These are phyloP conservation scores for Malacoctenus gilli DNA, from an alignment of 2,797 vertebrate species.

Conservation along the genomic window DNA sequence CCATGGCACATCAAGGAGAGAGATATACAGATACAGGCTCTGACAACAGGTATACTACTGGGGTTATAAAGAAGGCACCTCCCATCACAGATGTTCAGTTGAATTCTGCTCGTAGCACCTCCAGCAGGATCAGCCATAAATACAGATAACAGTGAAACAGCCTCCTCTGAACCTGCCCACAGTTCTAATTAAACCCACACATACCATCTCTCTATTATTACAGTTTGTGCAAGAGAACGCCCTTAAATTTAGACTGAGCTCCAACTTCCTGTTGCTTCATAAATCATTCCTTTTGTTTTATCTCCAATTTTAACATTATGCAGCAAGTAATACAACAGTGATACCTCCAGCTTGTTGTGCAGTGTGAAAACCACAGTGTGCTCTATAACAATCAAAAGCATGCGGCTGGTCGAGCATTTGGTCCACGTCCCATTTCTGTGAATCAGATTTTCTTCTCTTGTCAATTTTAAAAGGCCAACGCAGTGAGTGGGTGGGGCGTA, in stretches of 20 bases:
- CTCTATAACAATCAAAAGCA: background rate
- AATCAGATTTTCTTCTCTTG: too few species aligned
- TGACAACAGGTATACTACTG: constrained; percentile 42
- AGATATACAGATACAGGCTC: constrained; percentile 15
- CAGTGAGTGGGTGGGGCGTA: too few species aligned
- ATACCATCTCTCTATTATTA: constrained; percentile 17
- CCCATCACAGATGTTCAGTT: constrained; percentile 58
- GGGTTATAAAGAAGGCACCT: constrained; percentile 40
- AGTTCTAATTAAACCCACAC: constrained; percentile 48
- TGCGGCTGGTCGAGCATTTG: too few species aligned
- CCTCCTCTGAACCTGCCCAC: constrained; percentile 29
- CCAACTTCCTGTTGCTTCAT: constrained; percentile 5
- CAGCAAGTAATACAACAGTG: too few species aligned
- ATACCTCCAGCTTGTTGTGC: background rate
- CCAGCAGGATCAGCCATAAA: constrained; percentile 35
- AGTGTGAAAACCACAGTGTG: background rate
- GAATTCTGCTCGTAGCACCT: constrained; percentile 48
- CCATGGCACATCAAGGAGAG: too few species aligned
- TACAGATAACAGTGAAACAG: constrained; percentile 24
- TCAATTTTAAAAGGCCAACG: too few species aligned
- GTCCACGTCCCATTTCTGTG: too few species aligned
- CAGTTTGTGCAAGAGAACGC: constrained; percentile 11
- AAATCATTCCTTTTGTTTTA: constrained; percentile 19
- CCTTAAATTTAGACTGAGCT: constrained; percentile 34
- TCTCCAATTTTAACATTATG: background rate